Conservation (phyloP, 2,797 vertebrate species). For the Pelobates cultripes region DNA sequence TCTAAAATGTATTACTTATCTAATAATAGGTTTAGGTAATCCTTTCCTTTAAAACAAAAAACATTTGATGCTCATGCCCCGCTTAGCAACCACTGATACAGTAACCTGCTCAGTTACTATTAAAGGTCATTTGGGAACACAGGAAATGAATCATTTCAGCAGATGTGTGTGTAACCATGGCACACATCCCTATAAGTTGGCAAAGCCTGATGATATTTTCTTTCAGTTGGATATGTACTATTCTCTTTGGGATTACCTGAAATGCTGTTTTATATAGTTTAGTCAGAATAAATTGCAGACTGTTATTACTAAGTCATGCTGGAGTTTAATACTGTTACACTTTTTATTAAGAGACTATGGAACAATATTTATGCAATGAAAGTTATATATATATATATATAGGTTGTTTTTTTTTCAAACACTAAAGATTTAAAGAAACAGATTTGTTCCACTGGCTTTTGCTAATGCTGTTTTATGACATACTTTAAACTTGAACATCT, state of each 20-base stretch:
- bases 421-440: too few species aligned
- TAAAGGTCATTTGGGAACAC: conserved; percentile 69
- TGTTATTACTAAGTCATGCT: neutral
- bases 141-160: conserved; percentile 71
- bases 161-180: conserved; percentile 64
- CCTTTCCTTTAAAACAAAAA: neutral
- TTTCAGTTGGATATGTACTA: conserved; percentile 21
- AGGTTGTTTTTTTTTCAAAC: too few species aligned
- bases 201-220: conserved; percentile 24
- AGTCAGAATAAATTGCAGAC: neutral
- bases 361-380: too few species aligned
- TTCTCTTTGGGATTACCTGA: conserved; percentile 26
- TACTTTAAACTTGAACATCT: too few species aligned
- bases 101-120: conserved; percentile 55
- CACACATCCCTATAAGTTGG: conserved; percentile 22
- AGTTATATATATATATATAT: too few species aligned
- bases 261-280: neutral
- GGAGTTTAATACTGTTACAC: neutral
- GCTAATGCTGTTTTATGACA: too few species aligned
- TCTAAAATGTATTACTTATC: neutral
- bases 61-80: neutral
- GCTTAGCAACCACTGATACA: conserved; percentile 52
- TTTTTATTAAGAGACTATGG: too few species aligned
- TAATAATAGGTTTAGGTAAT: neutral
- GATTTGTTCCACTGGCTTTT: too few species aligned